A percentile compares a stretch with the other conserved stretches of the same genome.
Evolutionary conservation across 2,113 vertebrate species (phyloP).

Genomic region (Mesocricetus auratus): DNA sequence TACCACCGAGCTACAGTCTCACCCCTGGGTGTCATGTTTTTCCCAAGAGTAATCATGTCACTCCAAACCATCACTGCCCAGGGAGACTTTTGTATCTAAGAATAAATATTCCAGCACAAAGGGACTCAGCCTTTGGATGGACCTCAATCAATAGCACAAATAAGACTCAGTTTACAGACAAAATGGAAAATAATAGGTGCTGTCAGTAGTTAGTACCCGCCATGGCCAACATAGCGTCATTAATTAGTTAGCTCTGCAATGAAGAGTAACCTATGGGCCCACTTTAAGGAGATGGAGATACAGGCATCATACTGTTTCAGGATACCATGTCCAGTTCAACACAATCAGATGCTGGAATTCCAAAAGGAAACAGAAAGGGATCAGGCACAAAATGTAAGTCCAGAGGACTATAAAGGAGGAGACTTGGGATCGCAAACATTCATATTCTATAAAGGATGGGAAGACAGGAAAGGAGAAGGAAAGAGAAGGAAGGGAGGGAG

Average conservation of each 20-base stretch:
- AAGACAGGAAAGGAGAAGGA: neutral
- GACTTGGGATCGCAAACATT: neutral
- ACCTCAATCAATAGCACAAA: conserved; percentile 9
- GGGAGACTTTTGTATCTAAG: neutral
- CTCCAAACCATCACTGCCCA: neutral
- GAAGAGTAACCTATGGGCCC: neutral
- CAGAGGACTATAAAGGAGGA: neutral
- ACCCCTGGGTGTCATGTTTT: neutral
- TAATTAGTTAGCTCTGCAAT: neutral
- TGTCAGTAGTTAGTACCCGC: neutral
- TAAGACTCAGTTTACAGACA: neutral
- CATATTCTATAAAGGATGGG: neutral
- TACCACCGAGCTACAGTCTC: no score
- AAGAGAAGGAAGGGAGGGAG: neutral
- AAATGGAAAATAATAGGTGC: conserved; percentile 16
- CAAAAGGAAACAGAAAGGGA: neutral
- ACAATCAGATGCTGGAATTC: neutral
- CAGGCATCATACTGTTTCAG: neutral
- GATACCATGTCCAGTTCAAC: neutral
- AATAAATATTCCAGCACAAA: conserved; percentile 21
- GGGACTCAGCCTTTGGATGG: neutral
- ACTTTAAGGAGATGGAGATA: neutral
- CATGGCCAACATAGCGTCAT: neutral
- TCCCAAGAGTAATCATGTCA: neutral
- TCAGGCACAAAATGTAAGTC: neutral